Percentiles rank a stretch among this genome's conserved stretches.
These are phyloP conservation scores for Corythornis cristatus DNA, from an alignment of 2,113 vertebrate species.

Conservation along the genomic window DNA sequence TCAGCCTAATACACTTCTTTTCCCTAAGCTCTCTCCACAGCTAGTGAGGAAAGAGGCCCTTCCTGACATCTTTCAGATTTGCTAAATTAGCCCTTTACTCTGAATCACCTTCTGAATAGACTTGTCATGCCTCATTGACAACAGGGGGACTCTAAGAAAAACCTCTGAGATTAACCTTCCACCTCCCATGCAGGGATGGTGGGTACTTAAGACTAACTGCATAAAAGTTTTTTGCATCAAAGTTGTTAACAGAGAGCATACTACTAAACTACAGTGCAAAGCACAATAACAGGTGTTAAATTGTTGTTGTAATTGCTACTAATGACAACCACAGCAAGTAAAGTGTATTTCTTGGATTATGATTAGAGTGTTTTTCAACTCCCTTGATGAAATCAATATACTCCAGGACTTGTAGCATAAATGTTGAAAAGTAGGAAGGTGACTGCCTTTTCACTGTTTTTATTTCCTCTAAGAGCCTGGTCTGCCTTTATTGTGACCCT, in stretches of 20 bases:
- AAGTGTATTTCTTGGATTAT: neutral
- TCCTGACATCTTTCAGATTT: neutral
- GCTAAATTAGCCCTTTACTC: slow-evolving; percentile 10
- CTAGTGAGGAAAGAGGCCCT: neutral
- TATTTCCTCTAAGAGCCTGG: neutral
- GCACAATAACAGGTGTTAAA: neutral
- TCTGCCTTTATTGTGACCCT: neutral
- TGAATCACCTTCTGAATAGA: slow-evolving; percentile 30
- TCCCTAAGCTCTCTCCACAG: slow-evolving; percentile 4
- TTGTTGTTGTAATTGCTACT: neutral
- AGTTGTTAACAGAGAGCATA: neutral
- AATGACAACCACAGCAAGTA: neutral
- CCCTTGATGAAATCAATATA: neutral
- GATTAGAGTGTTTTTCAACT: neutral
- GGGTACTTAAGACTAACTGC: neutral
- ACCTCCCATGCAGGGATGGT: neutral
- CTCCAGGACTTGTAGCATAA: neutral
- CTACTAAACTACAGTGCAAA: neutral
- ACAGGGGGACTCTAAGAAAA: neutral
- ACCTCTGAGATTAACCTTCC: slow-evolving; percentile 14
- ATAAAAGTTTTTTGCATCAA: neutral
- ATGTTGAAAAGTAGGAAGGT: neutral
- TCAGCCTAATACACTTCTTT: neutral
- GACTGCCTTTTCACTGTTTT: neutral
- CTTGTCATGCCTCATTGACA: slow-evolving; percentile 6